A percentile compares a stretch with the other conserved stretches of the same genome.
Conservation (phyloP, 1,140 invertebrate genomes). For the Drosophila mayri region DNA sequence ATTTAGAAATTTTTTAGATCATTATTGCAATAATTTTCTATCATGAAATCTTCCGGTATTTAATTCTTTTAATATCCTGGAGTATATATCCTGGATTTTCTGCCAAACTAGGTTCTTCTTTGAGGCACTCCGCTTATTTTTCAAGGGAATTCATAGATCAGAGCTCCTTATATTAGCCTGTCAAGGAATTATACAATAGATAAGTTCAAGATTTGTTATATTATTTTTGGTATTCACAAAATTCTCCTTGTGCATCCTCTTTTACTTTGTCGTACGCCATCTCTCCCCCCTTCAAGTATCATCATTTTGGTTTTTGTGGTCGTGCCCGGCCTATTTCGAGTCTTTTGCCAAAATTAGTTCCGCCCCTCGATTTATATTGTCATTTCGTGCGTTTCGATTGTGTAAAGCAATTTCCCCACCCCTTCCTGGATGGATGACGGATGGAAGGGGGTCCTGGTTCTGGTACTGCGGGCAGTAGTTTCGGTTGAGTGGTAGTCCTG, state of each 20-base stretch:
- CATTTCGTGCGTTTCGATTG: constrained; percentile 83
- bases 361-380: constrained; percentile 83
- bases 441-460: constrained; percentile 5
- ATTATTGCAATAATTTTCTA: no score
- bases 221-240: not conserved
- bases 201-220: not conserved
- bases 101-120: not conserved
- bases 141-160: not conserved
- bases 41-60: not conserved
- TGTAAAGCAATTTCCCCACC: constrained; percentile 75
- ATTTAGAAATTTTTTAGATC: no score
- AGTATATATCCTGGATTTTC: not conserved
- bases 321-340: constrained; percentile 74
- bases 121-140: fast-evolving
- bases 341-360: constrained; percentile 82
- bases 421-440: constrained; percentile 11
- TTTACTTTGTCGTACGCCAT: constrained; percentile 5
- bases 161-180: not conserved
- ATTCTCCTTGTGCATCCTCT: constrained; percentile 4
- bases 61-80: not conserved
- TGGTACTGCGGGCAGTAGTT: constrained; percentile 22
- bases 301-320: constrained; percentile 73
- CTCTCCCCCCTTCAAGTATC: constrained; percentile 50
- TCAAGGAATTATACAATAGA: not conserved
- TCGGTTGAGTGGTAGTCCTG: constrained; percentile 22